Evolutionary conservation across 1,140 invertebrate genomes (phyloP).

Genomic region (Drosophila yakuba): DNA sequence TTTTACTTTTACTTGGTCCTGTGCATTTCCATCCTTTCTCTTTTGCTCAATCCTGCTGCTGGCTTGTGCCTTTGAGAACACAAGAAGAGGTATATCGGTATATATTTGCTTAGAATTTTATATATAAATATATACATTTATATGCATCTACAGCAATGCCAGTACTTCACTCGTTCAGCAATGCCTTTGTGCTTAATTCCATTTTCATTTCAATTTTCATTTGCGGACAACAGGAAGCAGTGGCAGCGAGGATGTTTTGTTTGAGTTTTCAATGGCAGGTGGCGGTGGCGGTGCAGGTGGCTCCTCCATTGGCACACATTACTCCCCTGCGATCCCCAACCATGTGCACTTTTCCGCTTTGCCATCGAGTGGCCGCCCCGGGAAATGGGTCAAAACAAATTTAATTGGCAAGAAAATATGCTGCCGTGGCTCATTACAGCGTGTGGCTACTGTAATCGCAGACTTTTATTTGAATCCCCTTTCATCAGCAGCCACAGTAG

Average conservation of each 20-base stretch:
- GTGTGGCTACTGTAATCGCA: background rate
- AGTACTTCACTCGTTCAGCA: slow-evolving; percentile 21
- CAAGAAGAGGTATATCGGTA: too few species aligned
- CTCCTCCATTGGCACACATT: slow-evolving; percentile 26
- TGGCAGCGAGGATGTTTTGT: slow-evolving; percentile 38
- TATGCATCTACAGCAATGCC: slow-evolving; percentile 18
- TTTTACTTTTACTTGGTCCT: too few species aligned
- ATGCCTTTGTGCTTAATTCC: slow-evolving; percentile 70
- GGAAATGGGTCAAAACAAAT: slow-evolving; percentile 60
- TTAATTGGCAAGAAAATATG: slow-evolving; percentile 34
- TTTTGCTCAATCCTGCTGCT: too few species aligned
- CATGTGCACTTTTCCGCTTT: slow-evolving; percentile 20
- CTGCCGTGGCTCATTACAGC: background rate
- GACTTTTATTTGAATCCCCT: background rate
- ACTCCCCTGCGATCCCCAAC: background rate
- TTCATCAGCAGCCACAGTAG: background rate
- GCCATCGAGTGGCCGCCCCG: slow-evolving; percentile 13
- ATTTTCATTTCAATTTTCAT: slow-evolving; percentile 77
- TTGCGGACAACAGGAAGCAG: slow-evolving; percentile 25
- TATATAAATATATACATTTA: too few species aligned
- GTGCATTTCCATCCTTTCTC: too few species aligned
- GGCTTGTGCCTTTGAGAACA: too few species aligned
- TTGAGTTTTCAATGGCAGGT: slow-evolving; percentile 49
- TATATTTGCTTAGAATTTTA: too few species aligned
- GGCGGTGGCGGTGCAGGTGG: background rate